Conservation (phyloP, 2,888 invertebrate species). For the Platycnemis pennipes region DNA sequence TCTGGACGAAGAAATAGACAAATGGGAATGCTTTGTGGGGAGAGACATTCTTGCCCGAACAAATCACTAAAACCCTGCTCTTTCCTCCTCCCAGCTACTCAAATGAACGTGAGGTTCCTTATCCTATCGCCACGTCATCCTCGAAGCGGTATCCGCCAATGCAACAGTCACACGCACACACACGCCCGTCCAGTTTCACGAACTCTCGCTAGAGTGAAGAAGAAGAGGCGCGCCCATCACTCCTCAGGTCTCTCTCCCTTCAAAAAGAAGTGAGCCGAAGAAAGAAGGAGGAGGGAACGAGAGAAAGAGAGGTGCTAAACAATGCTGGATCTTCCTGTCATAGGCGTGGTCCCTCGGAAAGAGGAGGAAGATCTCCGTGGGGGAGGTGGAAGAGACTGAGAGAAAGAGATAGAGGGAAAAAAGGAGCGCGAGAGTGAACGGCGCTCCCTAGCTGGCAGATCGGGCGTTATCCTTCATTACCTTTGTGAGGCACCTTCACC, state of each 20-base stretch:
- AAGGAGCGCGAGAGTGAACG: not conserved
- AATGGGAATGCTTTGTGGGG: not conserved
- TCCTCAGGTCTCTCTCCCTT: not conserved
- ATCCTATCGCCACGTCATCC: not conserved
- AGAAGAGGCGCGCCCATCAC: constrained; percentile 16
- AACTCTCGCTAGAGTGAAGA: not conserved
- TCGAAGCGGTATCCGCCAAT: constrained; percentile 33
- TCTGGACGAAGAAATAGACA: not conserved
- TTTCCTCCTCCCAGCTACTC: not conserved
- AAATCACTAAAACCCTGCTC: constrained; percentile 4
- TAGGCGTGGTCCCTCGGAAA: constrained; percentile 48
- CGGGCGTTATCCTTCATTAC: constrained; percentile 57
- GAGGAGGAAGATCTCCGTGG: not conserved
- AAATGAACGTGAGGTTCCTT: not conserved
- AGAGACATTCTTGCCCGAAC: not conserved
- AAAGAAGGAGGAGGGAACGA: not conserved
- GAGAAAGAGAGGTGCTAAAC: constrained; percentile 45
- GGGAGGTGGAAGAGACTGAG: not conserved
- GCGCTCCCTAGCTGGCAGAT: constrained; percentile 1
- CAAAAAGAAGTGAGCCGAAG: not conserved
- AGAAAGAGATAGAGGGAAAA: not conserved
- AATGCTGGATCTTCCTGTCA: constrained; percentile 52
- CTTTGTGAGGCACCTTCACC: constrained; percentile 51
- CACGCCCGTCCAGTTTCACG: not conserved
- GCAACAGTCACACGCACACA: constrained; percentile 19